Base-by-base conservation (phyloP, 2,888 invertebrate species). In the Minunthozetes semirufus region DNA sequence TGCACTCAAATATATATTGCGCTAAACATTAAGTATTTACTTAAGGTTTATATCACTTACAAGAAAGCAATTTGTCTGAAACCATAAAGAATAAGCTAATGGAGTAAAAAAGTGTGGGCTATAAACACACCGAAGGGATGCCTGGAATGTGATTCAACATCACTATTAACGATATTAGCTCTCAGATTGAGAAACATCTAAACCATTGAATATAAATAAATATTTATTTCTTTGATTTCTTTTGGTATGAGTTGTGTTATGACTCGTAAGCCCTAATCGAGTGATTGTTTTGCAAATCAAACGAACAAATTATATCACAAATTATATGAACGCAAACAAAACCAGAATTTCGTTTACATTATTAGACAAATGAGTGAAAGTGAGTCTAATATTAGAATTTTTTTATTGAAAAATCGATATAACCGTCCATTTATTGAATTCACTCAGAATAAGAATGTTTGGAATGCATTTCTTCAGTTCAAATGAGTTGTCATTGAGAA, bases 21-120 rank as follows among this genome's bases (percentile, higher is more conserved):
- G n/a, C 46, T 68, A n/a, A 42, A 68, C 68, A 68, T 68, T 68
- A 68, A 68, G 68, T 68, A 38, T 68, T 68, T 68, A 38, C 68
- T 68, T 68, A 63, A 27, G 27, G 27, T 61, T 33, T 27, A 27
- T n/a, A 53, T 17, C 33, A 19, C 38, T 42, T 42, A 68, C 68
- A 68, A 68, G 68, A 68, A 68, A 68, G 42, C 68, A 42, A 68
- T 68, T 68, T 42, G 68, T 38, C 9, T 9, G 22, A 68, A 42
- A 8, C 42, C 68, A 68, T 68, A 68, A 68, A 68, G 68, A 68
- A 68, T 38, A 22, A 68, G 42, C 68, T 68, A 68, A 68, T 68
- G 68, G 46, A 38, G 38, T 68, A 38, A 61, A 27, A 17, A 68
- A 59, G 27, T 27, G 27, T 27, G 38, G 25, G 63, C 42, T 42